These are phyloP conservation scores for Anagyrus pseudococci DNA, from an alignment of 2,888 invertebrate genomes.

Conservation along the genomic window DNA sequence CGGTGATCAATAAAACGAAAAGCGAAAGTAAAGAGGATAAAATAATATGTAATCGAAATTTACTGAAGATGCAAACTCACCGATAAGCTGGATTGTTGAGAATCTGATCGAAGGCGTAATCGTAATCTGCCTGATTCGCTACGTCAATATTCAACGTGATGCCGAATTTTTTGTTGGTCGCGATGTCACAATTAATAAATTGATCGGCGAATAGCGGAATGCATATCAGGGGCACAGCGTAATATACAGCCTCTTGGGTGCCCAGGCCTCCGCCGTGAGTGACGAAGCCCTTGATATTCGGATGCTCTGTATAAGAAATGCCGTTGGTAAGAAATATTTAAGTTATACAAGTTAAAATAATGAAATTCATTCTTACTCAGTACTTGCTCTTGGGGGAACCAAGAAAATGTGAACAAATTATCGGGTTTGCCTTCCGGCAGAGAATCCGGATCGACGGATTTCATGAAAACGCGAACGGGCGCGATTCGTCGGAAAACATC, in stretches of 20 bases:
- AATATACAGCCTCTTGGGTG: conserved; percentile 47
- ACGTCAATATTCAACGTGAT: conserved; percentile 33
- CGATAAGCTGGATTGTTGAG: conserved; percentile 38
- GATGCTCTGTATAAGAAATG: conserved; percentile 52
- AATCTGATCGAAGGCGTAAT: conserved; percentile 41
- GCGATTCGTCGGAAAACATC: conserved; percentile 47
- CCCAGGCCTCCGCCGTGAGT: conserved; percentile 51
- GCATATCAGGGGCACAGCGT: conserved; percentile 48
- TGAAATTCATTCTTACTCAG: conserved; percentile 41
- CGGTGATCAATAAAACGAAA: no score
- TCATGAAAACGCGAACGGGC: conserved; percentile 51
- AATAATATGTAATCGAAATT: neutral
- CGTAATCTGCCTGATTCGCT: conserved; percentile 42
- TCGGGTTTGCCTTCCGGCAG: conserved; percentile 46
- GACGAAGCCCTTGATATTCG: conserved; percentile 47
- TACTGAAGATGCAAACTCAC: neutral
- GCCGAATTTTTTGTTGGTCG: conserved; percentile 39
- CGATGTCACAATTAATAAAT: conserved; percentile 41
- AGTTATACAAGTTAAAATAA: conserved; percentile 1
- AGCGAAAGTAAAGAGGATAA: neutral
- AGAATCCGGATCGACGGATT: conserved; percentile 43
- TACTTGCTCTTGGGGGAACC: conserved; percentile 49
- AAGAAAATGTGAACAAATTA: conserved; percentile 48
- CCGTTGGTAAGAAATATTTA: no score
- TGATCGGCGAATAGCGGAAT: conserved; percentile 52